Percentiles rank a stretch among this genome's conserved stretches.
Conservation (phyloP, 2,113 vertebrate genomes). For the Psittacula cyanocephala region DNA sequence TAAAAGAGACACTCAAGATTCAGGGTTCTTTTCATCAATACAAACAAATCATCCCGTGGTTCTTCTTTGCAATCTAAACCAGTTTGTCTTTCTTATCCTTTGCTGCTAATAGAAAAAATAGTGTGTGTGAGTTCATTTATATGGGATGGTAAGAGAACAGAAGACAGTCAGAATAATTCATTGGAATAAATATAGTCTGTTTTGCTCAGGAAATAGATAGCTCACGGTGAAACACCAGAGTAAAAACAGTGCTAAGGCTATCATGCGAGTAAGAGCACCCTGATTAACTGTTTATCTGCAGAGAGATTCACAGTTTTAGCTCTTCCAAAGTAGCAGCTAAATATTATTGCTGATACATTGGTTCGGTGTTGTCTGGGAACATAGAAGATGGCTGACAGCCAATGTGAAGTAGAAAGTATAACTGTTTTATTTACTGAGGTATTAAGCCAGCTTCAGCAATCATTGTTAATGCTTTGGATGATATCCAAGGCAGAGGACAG, state of each 20-base stretch:
- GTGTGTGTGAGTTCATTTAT: neutral
- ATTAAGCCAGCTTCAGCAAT: slow-evolving; percentile 29
- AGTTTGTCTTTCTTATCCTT: neutral
- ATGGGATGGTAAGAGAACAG: neutral
- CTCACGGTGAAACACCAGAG: neutral
- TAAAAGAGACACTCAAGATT: neutral
- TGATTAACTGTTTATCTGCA: neutral
- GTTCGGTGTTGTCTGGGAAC: neutral
- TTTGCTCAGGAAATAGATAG: neutral
- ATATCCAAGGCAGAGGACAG: neutral
- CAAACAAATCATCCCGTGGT: neutral
- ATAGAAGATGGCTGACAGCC: neutral
- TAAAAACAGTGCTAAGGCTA: neutral
- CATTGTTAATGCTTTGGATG: slow-evolving; percentile 7
- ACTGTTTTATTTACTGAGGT: slow-evolving; percentile 23
- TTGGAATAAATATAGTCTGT: neutral
- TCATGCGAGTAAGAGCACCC: neutral
- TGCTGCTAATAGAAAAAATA: neutral
- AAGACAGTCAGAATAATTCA: neutral
- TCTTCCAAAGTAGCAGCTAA: neutral
- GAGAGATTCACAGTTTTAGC: neutral
- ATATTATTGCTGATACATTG: neutral
- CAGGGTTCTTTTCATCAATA: neutral
- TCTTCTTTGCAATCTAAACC: neutral
- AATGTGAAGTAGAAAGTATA: slow-evolving; percentile 15